Evolutionary conservation across 2,797 vertebrate genomes (phyloP), one percentile per base, ranked within the genome.

Genomic region (Xiphorhynchus erythropygius): DNA sequence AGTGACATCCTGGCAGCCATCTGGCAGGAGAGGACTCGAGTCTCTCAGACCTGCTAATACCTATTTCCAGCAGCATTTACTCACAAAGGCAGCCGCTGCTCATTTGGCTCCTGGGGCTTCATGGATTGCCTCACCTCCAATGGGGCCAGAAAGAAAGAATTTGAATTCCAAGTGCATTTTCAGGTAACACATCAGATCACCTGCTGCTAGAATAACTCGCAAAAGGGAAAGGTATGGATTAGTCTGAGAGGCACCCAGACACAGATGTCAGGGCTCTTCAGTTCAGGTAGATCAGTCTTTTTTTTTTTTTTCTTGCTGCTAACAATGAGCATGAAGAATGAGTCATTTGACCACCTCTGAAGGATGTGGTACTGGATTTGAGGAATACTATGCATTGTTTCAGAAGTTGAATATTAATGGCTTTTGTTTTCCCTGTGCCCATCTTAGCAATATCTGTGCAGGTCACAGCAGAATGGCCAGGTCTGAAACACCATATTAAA

Each of bases 1-100:
- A 91, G 41, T 59, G 93, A 83, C 84, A 74, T 73, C 71, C 71
- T 74, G 81, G 84, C 69, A 91, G 82, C 93, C 86, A 97, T 74
- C 81, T 96, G 88, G 84, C 74, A 90, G 60, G 49, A 90, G 70
- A 93, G 64, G 68, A 83, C 78, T 96, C 7, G 1, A 84, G 93
- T 57, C 53, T 62, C 71, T 85, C 84, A 74, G 46, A 95, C 65
- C 83, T 91, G 83, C 85, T 91, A 89, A 94, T 84, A 92, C 53
- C 46, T 41, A 55, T 65, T 96, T 94, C 86, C 81, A 92, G 56
- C 84, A 85, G 93, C 75, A 85, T 69, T 95, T 80, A 93, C 85
- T 90, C 87, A 91, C 63, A 87, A 56, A 87, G 46, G 53, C 75
- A 91, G 94, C 67, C 74, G 2, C 64, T 67, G 65, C 56, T 88